These are phyloP conservation scores for Brachionus rotundiformis DNA, from an alignment of 1,140 invertebrate species.

Conservation along the genomic window DNA sequence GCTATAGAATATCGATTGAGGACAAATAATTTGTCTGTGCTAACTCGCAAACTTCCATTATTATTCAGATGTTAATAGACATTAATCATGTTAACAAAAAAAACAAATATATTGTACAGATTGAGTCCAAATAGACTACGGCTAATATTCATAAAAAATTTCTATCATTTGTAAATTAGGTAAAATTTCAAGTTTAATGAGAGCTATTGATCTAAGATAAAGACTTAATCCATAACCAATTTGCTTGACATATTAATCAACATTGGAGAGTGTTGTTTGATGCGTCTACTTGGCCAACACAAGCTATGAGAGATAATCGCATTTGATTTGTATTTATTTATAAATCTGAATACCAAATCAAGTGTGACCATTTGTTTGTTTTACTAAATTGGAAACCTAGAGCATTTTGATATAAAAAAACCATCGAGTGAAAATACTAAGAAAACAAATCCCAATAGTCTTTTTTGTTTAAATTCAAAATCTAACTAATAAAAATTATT, in stretches of 20 bases:
- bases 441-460: conserved; percentile 25
- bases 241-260: conserved; percentile 9
- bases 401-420: not conserved
- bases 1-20: not conserved
- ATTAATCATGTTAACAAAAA: conserved; percentile 2
- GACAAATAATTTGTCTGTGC: not conserved
- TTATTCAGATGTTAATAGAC: not conserved
- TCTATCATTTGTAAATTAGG: not conserved
- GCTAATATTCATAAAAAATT: conserved; percentile 17
- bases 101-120: not conserved
- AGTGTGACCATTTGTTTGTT: conserved; percentile 34
- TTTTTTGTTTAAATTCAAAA: not conserved
- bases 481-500: not conserved
- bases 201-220: not conserved
- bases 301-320: not conserved
- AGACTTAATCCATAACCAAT: not conserved
- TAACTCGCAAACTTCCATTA: not conserved
- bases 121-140: not conserved
- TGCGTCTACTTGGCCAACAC: not conserved
- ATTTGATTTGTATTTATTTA: not conserved
- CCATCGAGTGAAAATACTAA: not conserved
- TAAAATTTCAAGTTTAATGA: not conserved
- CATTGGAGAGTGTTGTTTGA: not conserved
- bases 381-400: conserved; percentile 5
- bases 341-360: conserved; percentile 27